Conservation (phyloP, 92 coral and sea anemone species). For the Epizoanthus ramosus region DNA sequence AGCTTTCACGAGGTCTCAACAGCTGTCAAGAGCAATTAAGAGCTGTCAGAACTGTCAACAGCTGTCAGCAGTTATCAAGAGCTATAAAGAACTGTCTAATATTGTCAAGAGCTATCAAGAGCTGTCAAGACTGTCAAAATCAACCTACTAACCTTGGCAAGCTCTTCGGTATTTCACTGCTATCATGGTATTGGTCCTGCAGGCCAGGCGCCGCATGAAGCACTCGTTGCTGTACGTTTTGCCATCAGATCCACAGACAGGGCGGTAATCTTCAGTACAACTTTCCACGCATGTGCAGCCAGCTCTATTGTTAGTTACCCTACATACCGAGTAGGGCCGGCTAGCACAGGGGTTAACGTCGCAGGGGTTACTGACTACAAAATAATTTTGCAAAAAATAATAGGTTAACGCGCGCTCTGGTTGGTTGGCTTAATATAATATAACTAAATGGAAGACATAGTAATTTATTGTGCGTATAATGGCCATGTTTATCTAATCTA, state of each 20-base stretch:
- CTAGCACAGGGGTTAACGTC: constrained; percentile 35
- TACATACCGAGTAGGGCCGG: constrained; percentile 34
- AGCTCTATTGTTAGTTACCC: constrained; percentile 23
- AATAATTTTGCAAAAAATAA: background rate
- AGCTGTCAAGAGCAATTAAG: no score
- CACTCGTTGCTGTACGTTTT: constrained; percentile 52
- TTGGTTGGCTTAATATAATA: no score
- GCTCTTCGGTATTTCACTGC: background rate
- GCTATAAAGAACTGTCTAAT: no score
- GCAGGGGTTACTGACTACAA: constrained; percentile 21
- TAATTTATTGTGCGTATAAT: no score
- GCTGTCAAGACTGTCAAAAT: background rate
- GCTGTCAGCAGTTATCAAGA: no score
- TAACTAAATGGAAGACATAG: no score
- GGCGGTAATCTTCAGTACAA: constrained; percentile 40
- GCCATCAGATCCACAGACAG: constrained; percentile 54
- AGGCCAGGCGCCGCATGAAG: constrained; percentile 7
- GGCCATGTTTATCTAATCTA: no score
- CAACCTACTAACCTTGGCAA: constrained; percentile 23
- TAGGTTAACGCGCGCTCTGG: background rate
- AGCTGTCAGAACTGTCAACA: no score
- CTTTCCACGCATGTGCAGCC: constrained; percentile 39
- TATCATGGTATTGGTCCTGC: constrained; percentile 24
- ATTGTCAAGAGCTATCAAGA: no score
- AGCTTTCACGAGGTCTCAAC: no score